Percentiles rank a stretch among this genome's conserved stretches.
Evolutionary conservation across 1,140 invertebrate species (phyloP).

Genomic region (Sinella curviseta): DNA sequence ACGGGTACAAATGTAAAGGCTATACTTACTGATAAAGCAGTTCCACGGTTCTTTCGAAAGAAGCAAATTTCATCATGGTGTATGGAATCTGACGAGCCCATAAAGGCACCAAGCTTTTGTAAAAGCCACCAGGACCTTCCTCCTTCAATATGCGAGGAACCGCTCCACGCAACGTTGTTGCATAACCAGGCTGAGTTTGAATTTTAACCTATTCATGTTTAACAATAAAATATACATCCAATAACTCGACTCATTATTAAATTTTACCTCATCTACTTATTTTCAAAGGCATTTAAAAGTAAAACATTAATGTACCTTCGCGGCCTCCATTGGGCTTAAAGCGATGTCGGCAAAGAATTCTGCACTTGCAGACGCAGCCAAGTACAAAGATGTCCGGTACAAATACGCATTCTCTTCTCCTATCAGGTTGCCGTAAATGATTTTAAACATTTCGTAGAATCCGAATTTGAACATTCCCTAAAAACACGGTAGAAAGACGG

Average conservation of each 20-base stretch:
- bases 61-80: slow-evolving; percentile 78
- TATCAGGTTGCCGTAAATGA: slow-evolving; percentile 59
- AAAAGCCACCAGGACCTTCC: slow-evolving; percentile 58
- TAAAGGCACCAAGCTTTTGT: slow-evolving; percentile 68
- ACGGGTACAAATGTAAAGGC: background rate
- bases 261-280: too few relatives aligned
- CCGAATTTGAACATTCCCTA: slow-evolving; percentile 81
- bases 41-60: slow-evolving; percentile 71
- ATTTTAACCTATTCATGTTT: slow-evolving; percentile 63
- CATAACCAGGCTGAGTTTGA: slow-evolving; percentile 66
- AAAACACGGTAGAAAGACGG: slow-evolving; percentile 46
- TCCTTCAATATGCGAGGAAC: slow-evolving; percentile 57
- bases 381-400: slow-evolving; percentile 64
- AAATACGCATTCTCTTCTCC: slow-evolving; percentile 64
- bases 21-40: slow-evolving; percentile 63
- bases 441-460: slow-evolving; percentile 77
- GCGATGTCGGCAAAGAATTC: slow-evolving; percentile 70
- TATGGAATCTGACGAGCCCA: slow-evolving; percentile 74
- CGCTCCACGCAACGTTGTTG: slow-evolving; percentile 62
- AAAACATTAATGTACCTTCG: slow-evolving; percentile 60
- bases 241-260: too few relatives aligned
- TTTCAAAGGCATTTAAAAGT: background rate
- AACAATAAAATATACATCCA: background rate
- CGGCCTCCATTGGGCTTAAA: slow-evolving; percentile 66
- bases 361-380: slow-evolving; percentile 65